phyloP scores from a whole-genome alignment of 2,888 invertebrate species.

The Mythimna loreyi region DNA sequence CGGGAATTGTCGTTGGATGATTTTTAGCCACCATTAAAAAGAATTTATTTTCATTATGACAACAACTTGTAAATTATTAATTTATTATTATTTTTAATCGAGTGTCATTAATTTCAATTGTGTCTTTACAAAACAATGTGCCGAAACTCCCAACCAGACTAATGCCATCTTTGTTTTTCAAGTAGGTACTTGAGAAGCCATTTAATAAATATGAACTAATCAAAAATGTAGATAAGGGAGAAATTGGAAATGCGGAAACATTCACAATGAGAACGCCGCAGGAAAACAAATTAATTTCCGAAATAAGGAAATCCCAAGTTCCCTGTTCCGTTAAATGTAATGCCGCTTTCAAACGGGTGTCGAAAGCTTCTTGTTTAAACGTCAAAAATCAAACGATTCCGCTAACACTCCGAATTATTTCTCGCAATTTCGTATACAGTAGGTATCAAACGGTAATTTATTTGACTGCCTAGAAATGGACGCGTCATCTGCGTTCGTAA shows the following conservation, averaged over 20 bases:
- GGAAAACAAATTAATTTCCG: constrained; percentile 61
- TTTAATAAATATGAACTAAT: constrained; percentile 50
- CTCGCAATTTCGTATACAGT: constrained; percentile 42
- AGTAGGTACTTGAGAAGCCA: not conserved
- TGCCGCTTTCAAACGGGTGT: constrained; percentile 47
- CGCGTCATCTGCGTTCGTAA: constrained; percentile 56
- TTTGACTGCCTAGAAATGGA: constrained; percentile 62
- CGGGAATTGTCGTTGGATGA: too few relatives aligned
- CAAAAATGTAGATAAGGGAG: constrained; percentile 49
- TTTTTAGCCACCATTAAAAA: too few relatives aligned
- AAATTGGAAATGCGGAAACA: constrained; percentile 54
- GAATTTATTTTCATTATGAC: too few relatives aligned
- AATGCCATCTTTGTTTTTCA: constrained; percentile 1
- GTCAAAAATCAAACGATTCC: constrained; percentile 57
- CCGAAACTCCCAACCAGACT: not conserved
- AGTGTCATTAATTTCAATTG: not conserved
- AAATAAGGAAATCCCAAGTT: constrained; percentile 57
- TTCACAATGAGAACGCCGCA: constrained; percentile 54
- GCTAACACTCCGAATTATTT: constrained; percentile 43
- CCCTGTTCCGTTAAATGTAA: constrained; percentile 55
- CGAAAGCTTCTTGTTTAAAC: constrained; percentile 51
- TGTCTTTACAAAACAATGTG: constrained; percentile 1
- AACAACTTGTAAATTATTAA: too few relatives aligned
- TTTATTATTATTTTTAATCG: not conserved
- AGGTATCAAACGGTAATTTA: constrained; percentile 53